These are phyloP conservation scores for Phragmatobia fuliginosa DNA, from an alignment of 2,888 invertebrate species.

Conservation along the genomic window DNA sequence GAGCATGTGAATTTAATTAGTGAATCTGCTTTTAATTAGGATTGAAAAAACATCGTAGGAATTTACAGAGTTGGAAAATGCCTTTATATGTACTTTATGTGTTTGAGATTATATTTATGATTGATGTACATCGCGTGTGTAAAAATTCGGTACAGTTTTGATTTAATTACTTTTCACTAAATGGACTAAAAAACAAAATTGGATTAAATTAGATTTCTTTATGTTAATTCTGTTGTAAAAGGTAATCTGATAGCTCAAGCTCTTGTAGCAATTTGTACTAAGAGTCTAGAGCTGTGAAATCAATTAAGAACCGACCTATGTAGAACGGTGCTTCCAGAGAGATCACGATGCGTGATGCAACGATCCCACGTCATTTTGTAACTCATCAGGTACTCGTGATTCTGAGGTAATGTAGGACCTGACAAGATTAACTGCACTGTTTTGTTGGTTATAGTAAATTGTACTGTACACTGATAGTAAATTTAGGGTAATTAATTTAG, in stretches of 20 bases:
- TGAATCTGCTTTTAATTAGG: conserved; percentile 48
- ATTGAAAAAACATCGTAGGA: conserved; percentile 35
- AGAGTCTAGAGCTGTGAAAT: conserved; percentile 40
- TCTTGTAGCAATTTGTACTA: conserved; percentile 17
- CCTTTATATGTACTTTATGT: background rate
- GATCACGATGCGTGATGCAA: conserved; percentile 64
- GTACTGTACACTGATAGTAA: background rate
- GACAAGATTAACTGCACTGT: conserved; percentile 46
- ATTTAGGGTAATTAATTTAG: background rate
- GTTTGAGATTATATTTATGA: background rate
- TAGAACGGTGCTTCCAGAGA: conserved; percentile 44
- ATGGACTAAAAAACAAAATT: too few species aligned
- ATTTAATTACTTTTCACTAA: background rate
- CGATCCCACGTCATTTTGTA: conserved; percentile 65
- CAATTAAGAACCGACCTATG: conserved; percentile 52
- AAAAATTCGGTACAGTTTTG: background rate
- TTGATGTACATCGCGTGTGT: background rate
- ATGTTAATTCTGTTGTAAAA: conserved; percentile 1
- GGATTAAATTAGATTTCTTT: background rate
- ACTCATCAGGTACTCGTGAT: conserved; percentile 49
- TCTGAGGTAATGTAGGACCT: conserved; percentile 41
- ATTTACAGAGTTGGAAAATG: conserved; percentile 31
- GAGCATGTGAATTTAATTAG: conserved; percentile 31
- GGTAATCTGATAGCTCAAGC: background rate
- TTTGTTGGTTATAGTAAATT: conserved; percentile 41